Evolutionary conservation across 2,113 vertebrate species (phyloP).

Genomic region (Lichenostomus cassidix): DNA sequence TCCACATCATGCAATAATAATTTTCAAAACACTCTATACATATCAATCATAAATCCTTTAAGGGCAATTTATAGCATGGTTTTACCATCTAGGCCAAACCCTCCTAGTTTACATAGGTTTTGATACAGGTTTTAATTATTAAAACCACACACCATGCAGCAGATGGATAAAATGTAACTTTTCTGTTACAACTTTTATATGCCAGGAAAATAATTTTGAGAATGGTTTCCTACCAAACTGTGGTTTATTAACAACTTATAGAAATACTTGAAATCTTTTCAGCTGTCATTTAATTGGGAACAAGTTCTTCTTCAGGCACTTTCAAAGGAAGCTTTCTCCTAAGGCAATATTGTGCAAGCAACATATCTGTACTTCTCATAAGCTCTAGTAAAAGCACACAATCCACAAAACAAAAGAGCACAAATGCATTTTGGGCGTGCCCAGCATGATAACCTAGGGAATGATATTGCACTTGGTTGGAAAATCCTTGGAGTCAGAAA

Average conservation of each 20-base stretch:
- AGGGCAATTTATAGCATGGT: background rate
- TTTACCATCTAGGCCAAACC: background rate
- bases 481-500: constrained; percentile 10
- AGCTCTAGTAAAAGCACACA: background rate
- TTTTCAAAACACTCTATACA: background rate
- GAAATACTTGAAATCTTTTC: background rate
- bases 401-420: background rate
- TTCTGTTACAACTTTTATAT: background rate
- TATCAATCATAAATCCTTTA: background rate
- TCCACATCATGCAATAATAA: background rate
- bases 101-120: background rate
- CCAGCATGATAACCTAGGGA: background rate
- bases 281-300: background rate
- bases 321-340: background rate
- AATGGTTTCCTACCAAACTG: background rate
- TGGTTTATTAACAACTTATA: background rate
- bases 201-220: background rate
- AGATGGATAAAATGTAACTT: background rate
- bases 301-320: background rate
- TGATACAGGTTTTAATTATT: background rate
- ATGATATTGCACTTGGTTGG: background rate
- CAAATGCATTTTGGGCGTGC: background rate
- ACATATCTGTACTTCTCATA: background rate
- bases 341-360: background rate
- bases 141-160: background rate